Conservation (phyloP, 2,797 vertebrate species). For the Monodelphis domestica region DNA sequence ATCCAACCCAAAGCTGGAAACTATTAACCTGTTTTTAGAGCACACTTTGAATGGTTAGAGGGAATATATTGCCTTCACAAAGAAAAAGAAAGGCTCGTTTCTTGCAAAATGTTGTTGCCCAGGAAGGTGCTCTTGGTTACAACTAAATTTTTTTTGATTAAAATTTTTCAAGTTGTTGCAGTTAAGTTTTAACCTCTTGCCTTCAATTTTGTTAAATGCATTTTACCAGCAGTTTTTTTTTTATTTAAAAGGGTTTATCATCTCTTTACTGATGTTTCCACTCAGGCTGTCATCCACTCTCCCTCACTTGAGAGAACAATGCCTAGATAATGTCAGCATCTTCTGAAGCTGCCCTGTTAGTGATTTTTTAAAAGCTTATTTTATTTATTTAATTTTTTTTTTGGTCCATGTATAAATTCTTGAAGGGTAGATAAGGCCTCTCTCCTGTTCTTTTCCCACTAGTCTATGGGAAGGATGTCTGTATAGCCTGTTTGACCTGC, state of each 20-base stretch:
- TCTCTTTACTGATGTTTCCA: conserved; percentile 50
- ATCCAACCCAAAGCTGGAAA: conserved; percentile 38
- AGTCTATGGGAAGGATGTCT: conserved; percentile 11
- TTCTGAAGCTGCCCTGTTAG: background rate
- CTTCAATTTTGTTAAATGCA: conserved; percentile 47
- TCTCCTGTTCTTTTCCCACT: background rate
- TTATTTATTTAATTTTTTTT: background rate
- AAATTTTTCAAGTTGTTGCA: conserved; percentile 58
- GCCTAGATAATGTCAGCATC: background rate
- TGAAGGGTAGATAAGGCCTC: background rate
- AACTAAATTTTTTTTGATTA: conserved; percentile 10
- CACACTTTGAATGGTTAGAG: conserved; percentile 39
- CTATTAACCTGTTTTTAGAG: conserved; percentile 31
- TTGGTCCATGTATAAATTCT: background rate
- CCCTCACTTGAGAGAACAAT: conserved; percentile 15
- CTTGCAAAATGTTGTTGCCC: background rate
- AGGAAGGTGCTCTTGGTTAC: background rate
- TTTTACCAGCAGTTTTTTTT: conserved; percentile 46
- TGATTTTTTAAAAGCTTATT: background rate
- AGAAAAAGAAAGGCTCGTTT: conserved; percentile 20
- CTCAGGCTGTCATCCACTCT: conserved; percentile 22
- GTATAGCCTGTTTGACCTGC: conserved; percentile 37
- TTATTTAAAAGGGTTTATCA: conserved; percentile 47
- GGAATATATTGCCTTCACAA: background rate
- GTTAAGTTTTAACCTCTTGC: conserved; percentile 30